Evolutionary conservation across 2,888 invertebrate genomes (phyloP).

Genomic region (Eilema caniola): DNA sequence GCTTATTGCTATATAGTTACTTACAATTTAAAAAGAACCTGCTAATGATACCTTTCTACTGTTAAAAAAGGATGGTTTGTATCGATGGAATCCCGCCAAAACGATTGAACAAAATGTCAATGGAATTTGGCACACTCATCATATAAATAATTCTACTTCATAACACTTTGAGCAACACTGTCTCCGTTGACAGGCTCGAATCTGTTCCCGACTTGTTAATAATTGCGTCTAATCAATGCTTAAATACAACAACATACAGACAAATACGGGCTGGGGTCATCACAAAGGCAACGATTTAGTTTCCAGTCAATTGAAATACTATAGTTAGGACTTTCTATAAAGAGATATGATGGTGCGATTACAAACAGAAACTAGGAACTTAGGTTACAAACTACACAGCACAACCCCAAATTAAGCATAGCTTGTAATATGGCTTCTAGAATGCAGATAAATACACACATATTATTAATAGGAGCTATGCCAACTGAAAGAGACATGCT

Average conservation of each 20-base stretch:
- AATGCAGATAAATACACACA: neutral
- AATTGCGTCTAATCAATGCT: slow-evolving; percentile 84
- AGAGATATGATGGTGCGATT: neutral
- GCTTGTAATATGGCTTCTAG: neutral
- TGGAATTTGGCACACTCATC: neutral
- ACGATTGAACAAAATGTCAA: neutral
- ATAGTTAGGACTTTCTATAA: slow-evolving; percentile 5
- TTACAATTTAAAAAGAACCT: no score
- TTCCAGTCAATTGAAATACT: slow-evolving; percentile 67
- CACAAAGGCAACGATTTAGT: slow-evolving; percentile 69
- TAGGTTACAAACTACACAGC: neutral
- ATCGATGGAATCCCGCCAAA: neutral
- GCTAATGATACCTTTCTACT: neutral
- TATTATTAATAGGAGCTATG: neutral
- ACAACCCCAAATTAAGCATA: neutral
- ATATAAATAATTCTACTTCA: neutral
- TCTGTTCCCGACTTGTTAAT: slow-evolving; percentile 82
- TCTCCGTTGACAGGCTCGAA: slow-evolving; percentile 59
- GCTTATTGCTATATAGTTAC: no score
- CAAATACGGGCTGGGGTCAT: slow-evolving; percentile 79
- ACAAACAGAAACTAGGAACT: neutral
- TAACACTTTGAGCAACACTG: slow-evolving; percentile 63
- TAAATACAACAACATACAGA: slow-evolving; percentile 83
- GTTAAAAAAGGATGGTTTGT: no score
- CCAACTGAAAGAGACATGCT: no score